Conservation (phyloP, 2,888 invertebrate genomes). For the Flabesymbios commensalis region DNA sequence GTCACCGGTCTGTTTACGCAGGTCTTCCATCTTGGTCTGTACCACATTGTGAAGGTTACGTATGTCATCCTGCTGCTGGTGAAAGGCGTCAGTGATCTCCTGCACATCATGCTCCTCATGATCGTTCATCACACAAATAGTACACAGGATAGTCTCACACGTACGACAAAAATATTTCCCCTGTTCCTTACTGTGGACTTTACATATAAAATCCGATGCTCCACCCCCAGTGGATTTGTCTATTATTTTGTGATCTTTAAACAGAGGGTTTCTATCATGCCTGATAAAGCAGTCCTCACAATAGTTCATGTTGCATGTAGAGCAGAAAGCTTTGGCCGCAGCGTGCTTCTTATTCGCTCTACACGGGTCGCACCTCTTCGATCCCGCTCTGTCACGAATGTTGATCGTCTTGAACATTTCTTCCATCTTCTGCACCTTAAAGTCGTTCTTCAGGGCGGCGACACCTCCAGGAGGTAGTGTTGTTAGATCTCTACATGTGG, state of each 20-base stretch:
- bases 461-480: slow-evolving; percentile 33
- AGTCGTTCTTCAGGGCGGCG: slow-evolving; percentile 34
- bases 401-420: slow-evolving; percentile 37
- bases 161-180: slow-evolving; percentile 31
- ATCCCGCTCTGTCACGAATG: slow-evolving; percentile 3
- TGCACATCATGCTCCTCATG: slow-evolving; percentile 33
- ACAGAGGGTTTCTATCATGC: slow-evolving; percentile 33
- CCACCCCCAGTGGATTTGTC: slow-evolving; percentile 14
- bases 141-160: slow-evolving; percentile 34
- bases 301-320: slow-evolving; percentile 33
- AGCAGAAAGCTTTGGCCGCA: slow-evolving; percentile 28
- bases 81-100: slow-evolving; percentile 25
- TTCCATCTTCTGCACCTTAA: slow-evolving; percentile 38
- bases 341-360: slow-evolving; percentile 26
- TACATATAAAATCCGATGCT: slow-evolving; percentile 27
- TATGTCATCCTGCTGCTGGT: slow-evolving; percentile 30
- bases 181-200: slow-evolving; percentile 26
- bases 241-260: slow-evolving; percentile 29
- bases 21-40: slow-evolving; percentile 16
- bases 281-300: slow-evolving; percentile 29
- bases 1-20: slow-evolving; percentile 16
- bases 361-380: slow-evolving; percentile 29
- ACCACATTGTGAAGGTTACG: slow-evolving; percentile 23
- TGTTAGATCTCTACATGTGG: slow-evolving; percentile 39
- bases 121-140: slow-evolving; percentile 35